Evolutionary conservation across 2,888 invertebrate genomes (phyloP), one percentile per base, ranked within the genome.

Genomic region (Octodonta nipae): DNA sequence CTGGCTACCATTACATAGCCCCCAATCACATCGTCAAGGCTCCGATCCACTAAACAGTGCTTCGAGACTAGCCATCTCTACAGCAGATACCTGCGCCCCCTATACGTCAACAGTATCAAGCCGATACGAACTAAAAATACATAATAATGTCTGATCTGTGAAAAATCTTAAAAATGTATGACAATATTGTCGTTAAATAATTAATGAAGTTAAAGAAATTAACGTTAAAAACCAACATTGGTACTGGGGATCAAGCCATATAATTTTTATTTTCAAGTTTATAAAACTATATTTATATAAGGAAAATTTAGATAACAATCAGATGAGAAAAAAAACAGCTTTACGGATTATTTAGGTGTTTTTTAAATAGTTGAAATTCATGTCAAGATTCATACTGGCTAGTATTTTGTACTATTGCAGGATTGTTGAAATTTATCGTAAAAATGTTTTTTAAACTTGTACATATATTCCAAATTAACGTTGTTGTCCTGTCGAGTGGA

Each of bases 11-110:
- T 66, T 87, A 86, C 73, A 82, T 88, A 66, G 79, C 86, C 50
- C 87, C 87, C 48, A 87, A 86, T 67, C 84, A 87, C 70, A 87
- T 87, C 64, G 85, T 87, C 57, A 87, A 87, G 69, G 82, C 87
- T 49, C 84, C 86, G 58, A 86, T 87, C 62, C 86, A 87, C 71
- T 61, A 58, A 53, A n/a, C n/a, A n/a, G n/a, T n/a, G n/a, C n/a
- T n/a, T n/a, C n/a, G n/a, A n/a, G n/a, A 25, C 14, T 15, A 4
- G 12, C 41, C 36, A 30, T 32, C 16, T 34, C 10, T 22, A 5
- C 5, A 3, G 11, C 24, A 10, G 24, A 22, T 11, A 22, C 11
- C 4, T 22, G 3, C 10, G 3, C 3, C 11, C 5, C n/a, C 5
- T 3, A 22, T 4, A 10, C 24, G 11, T 22, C 24, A 22, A 4